A percentile compares a stretch with the other conserved stretches of the same genome.
These are phyloP conservation scores for Bellardia pandia DNA, from an alignment of 2,888 invertebrate genomes.

Conservation along the genomic window DNA sequence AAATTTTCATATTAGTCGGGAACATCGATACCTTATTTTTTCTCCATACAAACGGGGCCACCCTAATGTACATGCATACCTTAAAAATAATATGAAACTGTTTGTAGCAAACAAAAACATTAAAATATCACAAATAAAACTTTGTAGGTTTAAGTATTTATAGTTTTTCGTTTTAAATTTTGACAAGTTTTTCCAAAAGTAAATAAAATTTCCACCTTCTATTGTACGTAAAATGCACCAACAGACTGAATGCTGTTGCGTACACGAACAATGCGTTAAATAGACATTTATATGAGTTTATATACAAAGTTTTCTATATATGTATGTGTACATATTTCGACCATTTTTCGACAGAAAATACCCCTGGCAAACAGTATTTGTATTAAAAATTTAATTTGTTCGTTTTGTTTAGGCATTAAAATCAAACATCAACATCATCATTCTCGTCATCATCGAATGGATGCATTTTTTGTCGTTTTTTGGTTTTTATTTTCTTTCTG, in stretches of 20 bases:
- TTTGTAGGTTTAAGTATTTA: neutral
- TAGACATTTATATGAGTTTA: conserved; percentile 28
- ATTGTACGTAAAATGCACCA: too few relatives aligned
- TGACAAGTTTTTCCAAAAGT: conserved; percentile 12
- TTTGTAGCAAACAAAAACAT: neutral
- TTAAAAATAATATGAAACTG: neutral
- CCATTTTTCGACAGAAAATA: neutral
- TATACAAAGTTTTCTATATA: neutral
- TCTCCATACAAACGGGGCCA: too few relatives aligned
- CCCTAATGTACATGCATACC: too few relatives aligned
- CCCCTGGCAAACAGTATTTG: neutral
- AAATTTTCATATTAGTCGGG: too few relatives aligned
- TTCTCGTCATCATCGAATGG: neutral
- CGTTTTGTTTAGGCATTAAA: conserved; percentile 28
- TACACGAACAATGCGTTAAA: neutral
- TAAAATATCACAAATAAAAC: neutral
- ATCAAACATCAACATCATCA: conserved; percentile 36
- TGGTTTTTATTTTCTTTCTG: neutral
- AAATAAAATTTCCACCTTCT: conserved; percentile 12
- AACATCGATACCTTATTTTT: too few relatives aligned
- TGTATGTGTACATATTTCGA: neutral
- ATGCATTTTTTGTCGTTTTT: neutral
- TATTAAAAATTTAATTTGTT: conserved; percentile 37
- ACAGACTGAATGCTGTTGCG: neutral
- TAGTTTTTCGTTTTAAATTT: neutral